Evolutionary conservation across 2,113 vertebrate genomes (phyloP).

Genomic region (Bujurquina vittata): DNA sequence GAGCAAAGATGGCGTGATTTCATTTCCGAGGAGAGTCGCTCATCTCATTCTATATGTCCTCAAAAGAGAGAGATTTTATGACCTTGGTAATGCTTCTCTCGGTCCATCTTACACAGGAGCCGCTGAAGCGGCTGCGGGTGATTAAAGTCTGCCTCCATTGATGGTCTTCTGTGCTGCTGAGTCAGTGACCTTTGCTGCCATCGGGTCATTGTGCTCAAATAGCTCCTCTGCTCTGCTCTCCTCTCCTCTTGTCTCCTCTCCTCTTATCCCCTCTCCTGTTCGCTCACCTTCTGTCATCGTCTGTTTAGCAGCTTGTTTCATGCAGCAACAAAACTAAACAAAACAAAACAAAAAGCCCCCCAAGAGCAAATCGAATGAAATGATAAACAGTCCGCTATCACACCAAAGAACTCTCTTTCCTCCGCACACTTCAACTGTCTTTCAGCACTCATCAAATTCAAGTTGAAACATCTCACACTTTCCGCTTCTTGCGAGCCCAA

Average conservation of each 20-base stretch:
- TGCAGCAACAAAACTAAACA: conserved; percentile 2
- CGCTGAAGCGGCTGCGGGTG: conserved; percentile 60
- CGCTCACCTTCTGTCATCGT: background rate
- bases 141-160: conserved; percentile 53
- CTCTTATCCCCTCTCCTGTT: conserved; percentile 6
- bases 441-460: conserved; percentile 24
- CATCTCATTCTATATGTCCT: background rate
- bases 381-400: conserved; percentile 13
- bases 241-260: background rate
- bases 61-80: conserved; percentile 29
- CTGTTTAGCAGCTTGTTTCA: conserved; percentile 4
- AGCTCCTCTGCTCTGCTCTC: background rate
- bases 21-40: conserved; percentile 4
- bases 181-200: conserved; percentile 68
- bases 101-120: conserved; percentile 46
- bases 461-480: conserved; percentile 38
- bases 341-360: background rate
- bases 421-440: background rate
- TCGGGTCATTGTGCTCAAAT: conserved; percentile 32
- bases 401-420: conserved; percentile 4
- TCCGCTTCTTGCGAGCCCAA: conserved; percentile 39
- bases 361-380: conserved; percentile 32
- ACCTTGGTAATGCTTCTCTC: conserved; percentile 35
- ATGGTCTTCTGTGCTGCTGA: conserved; percentile 59
- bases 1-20: conserved; percentile 20